phyloP scores from a whole-genome alignment of 1,140 invertebrate species.

The Trissolcus basalis region DNA sequence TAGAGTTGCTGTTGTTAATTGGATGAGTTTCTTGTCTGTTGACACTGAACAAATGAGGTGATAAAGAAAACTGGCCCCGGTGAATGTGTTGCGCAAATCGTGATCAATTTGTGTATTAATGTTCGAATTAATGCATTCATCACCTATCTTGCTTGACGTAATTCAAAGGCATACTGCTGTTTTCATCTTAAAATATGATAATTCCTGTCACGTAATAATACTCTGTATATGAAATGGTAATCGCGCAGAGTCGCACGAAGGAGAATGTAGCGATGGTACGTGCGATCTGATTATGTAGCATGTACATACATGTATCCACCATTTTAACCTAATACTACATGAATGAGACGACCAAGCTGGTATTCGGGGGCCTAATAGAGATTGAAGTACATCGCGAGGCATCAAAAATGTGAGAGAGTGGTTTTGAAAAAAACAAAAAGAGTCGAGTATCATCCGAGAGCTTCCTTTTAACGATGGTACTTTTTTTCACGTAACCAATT shows the following conservation, averaged over 20 bases:
- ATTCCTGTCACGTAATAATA: slow-evolving; percentile 59
- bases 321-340: slow-evolving; percentile 34
- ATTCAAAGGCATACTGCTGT: slow-evolving; percentile 20
- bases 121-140: slow-evolving; percentile 27
- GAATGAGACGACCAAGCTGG: slow-evolving; percentile 32
- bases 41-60: no score
- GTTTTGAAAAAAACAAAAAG: no score
- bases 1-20: no score
- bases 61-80: no score
- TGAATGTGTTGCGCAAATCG: not conserved
- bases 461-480: no score
- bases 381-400: slow-evolving; percentile 12
- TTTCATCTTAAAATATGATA: slow-evolving; percentile 45
- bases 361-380: slow-evolving; percentile 17
- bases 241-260: slow-evolving; percentile 43
- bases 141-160: not conserved
- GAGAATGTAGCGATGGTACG: slow-evolving; percentile 51
- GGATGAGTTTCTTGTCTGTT: no score
- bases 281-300: slow-evolving; percentile 52
- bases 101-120: slow-evolving; percentile 4
- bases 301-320: slow-evolving; percentile 33
- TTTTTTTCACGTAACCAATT: no score
- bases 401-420: no score
- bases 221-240: slow-evolving; percentile 49
- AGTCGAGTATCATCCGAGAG: no score